Evolutionary conservation across 2,113 vertebrate genomes (phyloP).

Genomic region (Pomatorhinus ruficollis): DNA sequence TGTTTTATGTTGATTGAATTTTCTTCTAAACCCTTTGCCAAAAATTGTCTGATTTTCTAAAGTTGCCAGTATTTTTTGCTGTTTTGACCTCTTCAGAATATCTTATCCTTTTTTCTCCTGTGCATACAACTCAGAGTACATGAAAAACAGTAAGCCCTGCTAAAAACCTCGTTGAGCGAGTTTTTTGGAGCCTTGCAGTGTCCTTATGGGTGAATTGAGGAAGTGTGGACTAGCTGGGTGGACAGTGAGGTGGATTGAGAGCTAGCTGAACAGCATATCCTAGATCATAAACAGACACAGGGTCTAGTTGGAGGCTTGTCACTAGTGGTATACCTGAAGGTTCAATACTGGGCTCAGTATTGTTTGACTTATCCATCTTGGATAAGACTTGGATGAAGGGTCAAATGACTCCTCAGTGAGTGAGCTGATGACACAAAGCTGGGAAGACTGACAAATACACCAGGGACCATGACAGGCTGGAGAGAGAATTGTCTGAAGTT

Average conservation of each 20-base stretch:
- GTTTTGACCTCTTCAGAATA: background rate
- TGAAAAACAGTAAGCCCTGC: background rate
- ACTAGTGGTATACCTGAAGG: too few relatives aligned
- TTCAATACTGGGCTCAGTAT: too few relatives aligned
- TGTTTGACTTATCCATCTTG: background rate
- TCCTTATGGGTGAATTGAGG: background rate
- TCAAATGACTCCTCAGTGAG: background rate
- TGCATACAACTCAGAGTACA: background rate
- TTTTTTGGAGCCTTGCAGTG: background rate
- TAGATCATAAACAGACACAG: background rate
- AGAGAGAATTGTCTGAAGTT: background rate
- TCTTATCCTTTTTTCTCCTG: background rate
- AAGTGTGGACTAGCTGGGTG: background rate
- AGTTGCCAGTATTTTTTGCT: background rate
- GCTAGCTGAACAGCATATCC: background rate
- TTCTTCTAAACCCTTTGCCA: background rate
- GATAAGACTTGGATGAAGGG: background rate
- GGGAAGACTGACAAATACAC: background rate
- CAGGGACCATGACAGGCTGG: background rate
- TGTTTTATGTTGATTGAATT: background rate
- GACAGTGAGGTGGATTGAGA: background rate
- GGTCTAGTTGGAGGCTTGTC: background rate
- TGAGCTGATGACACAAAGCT: background rate
- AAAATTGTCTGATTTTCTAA: background rate
- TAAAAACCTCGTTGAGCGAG: fast-evolving